Evolutionary conservation across 2,797 vertebrate genomes (phyloP).

Genomic region (Tarsius wallacei): DNA sequence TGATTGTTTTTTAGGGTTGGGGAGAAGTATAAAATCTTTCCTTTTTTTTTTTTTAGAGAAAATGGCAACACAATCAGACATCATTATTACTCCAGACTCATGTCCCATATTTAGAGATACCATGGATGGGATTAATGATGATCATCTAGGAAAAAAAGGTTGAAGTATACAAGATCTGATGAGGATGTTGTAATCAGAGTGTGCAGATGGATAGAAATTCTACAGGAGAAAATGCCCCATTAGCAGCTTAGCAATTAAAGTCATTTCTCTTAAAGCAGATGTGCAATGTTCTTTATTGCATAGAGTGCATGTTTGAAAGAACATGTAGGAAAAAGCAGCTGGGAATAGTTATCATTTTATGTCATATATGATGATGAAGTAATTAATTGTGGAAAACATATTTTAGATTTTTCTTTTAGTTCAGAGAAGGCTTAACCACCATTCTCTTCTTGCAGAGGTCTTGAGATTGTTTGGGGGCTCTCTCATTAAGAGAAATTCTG

Average conservation of each 20-base stretch:
- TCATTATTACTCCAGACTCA: constrained; percentile 90
- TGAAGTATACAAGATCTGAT: constrained; percentile 89
- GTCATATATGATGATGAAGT: constrained; percentile 45
- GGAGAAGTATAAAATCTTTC: constrained; percentile 80
- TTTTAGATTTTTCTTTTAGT: constrained; percentile 57
- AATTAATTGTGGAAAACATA: constrained; percentile 44
- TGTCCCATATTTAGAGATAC: constrained; percentile 88
- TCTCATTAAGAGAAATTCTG: constrained; percentile 46
- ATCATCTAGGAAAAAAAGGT: constrained; percentile 86
- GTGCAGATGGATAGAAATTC: constrained; percentile 89
- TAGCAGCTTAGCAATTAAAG: constrained; percentile 89
- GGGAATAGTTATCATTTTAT: background rate
- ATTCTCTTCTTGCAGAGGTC: background rate
- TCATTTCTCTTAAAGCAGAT: constrained; percentile 91
- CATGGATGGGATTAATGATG: constrained; percentile 90
- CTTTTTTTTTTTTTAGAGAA: constrained; percentile 83
- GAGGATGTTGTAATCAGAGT: constrained; percentile 86
- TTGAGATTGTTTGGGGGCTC: constrained; percentile 7
- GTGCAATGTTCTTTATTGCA: constrained; percentile 85
- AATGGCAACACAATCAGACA: constrained; percentile 88
- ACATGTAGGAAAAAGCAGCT: constrained; percentile 33
- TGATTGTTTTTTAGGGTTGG: background rate
- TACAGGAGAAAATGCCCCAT: constrained; percentile 88
- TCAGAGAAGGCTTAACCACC: background rate
- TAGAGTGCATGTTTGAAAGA: constrained; percentile 84